These are phyloP conservation scores for Drosophila sordidapex DNA, from an alignment of 2,888 invertebrate genomes.

Conservation along the genomic window DNA sequence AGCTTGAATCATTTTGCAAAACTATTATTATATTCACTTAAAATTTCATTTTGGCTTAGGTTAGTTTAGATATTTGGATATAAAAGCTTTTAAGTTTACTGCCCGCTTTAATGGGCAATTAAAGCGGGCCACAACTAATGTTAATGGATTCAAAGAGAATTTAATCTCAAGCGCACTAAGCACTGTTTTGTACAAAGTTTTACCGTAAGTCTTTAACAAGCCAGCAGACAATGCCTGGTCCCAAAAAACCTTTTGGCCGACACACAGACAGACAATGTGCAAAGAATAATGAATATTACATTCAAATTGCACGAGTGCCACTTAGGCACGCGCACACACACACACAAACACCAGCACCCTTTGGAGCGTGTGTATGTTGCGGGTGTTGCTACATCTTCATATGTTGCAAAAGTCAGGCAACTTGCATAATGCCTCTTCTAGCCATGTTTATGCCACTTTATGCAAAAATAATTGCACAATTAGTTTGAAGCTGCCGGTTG, in stretches of 20 bases:
- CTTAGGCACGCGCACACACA: slow-evolving; percentile 68
- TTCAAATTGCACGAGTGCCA: slow-evolving; percentile 80
- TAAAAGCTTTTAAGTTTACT: not conserved
- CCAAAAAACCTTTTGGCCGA: slow-evolving; percentile 41
- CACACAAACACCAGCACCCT: not conserved
- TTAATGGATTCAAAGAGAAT: slow-evolving; percentile 15
- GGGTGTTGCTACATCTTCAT: slow-evolving; percentile 62
- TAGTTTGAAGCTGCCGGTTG: slow-evolving; percentile 81
- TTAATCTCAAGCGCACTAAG: slow-evolving; percentile 1
- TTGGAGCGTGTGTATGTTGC: slow-evolving; percentile 14
- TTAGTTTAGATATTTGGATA: not conserved
- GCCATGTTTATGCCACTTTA: slow-evolving; percentile 84
- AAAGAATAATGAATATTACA: slow-evolving; percentile 82
- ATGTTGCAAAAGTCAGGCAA: slow-evolving; percentile 82
- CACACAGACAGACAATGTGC: slow-evolving; percentile 64
- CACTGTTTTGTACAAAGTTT: slow-evolving; percentile 20
- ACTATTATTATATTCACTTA: not conserved
- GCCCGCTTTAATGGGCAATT: slow-evolving; percentile 12
- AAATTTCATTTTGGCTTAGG: not conserved
- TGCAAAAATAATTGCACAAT: slow-evolving; percentile 85
- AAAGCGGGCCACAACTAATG: slow-evolving; percentile 19
- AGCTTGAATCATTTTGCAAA: not conserved
- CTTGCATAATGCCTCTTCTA: slow-evolving; percentile 83
- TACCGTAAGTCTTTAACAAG: slow-evolving; percentile 43
- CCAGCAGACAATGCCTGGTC: slow-evolving; percentile 7